Evolutionary conservation across 2,888 invertebrate species (phyloP), one percentile per base, ranked within the genome.

Genomic region (Thera britannica): DNA sequence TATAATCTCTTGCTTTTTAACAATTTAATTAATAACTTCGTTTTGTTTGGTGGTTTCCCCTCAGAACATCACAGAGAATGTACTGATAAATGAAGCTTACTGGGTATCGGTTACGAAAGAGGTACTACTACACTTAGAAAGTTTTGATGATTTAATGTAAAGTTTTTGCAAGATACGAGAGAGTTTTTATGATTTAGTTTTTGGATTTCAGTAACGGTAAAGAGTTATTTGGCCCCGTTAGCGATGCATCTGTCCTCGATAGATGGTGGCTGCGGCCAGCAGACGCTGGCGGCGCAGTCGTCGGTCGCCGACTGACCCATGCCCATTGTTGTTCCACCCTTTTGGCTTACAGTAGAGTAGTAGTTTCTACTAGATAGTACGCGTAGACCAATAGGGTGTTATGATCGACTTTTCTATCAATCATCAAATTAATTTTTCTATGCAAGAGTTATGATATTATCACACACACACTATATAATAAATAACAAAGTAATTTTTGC

Each of bases 1-100:
- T 74, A 23, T 79, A 68, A 80, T 81, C 74, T 81, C 75, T 84
- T 78, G 79, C 83, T 83, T 82, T 76, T 82, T 69, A 75, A 78
- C 78, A 73, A 72, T 71, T 82, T 82, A 83, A 86, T 87, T 92
- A 92, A 92, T 93, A 91, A 92, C 83, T 92, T 87, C 86, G 82
- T 92, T 92, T 93, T 93, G 87, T 93, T 93, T 93, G 89, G 90
- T 91, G 90, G 90, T 95, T 95, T 96, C 95, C 95, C 95, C 96
- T 95, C 97, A 98, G 98, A 98, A 98, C 95, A 97, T 98, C 96
- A 98, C 97, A 95, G 97, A 98, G 96, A 96, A 97, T 95, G 96
- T 97, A 95, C 97, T 98, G 95, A 96, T 98, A 95, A 98, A 98
- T 95, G 97, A 98, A 95, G 97, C 97, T 90, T 96, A 97, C 95